Percentiles rank a stretch among this genome's conserved stretches.
These are phyloP conservation scores for Aradophagus sp. DNA, from an alignment of 1,140 invertebrate genomes.

Conservation along the genomic window DNA sequence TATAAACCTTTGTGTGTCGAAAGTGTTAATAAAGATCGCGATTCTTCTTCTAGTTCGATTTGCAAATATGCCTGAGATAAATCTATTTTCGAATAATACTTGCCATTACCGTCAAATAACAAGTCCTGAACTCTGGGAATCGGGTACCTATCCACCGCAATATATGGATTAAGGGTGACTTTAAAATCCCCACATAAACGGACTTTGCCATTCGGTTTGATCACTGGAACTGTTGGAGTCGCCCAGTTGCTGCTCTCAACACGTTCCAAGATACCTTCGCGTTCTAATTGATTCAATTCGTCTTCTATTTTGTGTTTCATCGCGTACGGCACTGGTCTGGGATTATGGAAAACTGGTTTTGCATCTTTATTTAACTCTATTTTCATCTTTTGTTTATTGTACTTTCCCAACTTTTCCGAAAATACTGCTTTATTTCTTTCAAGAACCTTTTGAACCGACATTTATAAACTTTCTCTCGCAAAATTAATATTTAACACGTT, in stretches of 20 bases:
- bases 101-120: slow-evolving; percentile 1
- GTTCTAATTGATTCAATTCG: slow-evolving; percentile 24
- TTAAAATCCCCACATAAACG: slow-evolving; percentile 46
- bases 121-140: slow-evolving; percentile 20
- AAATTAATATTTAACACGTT: slow-evolving; percentile 5
- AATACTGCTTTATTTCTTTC: slow-evolving; percentile 1
- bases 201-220: slow-evolving; percentile 57
- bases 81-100: slow-evolving; percentile 21
- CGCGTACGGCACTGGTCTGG: slow-evolving; percentile 24
- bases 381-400: slow-evolving; percentile 12
- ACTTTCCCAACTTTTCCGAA: slow-evolving; percentile 18
- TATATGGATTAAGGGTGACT: slow-evolving; percentile 19
- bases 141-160: slow-evolving; percentile 9
- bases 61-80: slow-evolving; percentile 14
- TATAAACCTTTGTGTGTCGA: slow-evolving; percentile 22
- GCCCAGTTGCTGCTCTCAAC: slow-evolving; percentile 43
- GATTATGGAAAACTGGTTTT: slow-evolving; percentile 12
- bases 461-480: not conserved
- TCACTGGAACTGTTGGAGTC: slow-evolving; percentile 49
- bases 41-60: slow-evolving; percentile 7
- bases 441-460: not conserved
- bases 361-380: slow-evolving; percentile 10
- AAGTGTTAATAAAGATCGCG: slow-evolving; percentile 5
- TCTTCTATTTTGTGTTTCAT: slow-evolving; percentile 5
- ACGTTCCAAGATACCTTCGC: slow-evolving; percentile 13